These are phyloP conservation scores for Pinctada fucata DNA, from an alignment of 2,888 invertebrate species.

Conservation along the genomic window DNA sequence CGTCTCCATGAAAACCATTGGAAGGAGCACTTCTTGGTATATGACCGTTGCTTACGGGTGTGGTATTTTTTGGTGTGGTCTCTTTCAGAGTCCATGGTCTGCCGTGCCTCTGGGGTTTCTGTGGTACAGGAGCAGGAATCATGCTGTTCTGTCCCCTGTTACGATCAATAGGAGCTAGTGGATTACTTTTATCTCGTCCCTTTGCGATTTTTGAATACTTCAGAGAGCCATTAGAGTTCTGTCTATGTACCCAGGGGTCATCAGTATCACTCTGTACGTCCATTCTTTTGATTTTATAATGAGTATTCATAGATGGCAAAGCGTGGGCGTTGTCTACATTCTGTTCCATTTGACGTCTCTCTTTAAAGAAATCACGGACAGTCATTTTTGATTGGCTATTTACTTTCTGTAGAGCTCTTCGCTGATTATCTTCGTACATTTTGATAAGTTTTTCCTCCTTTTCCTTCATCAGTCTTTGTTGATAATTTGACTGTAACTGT, in stretches of 20 bases:
- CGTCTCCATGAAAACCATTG: slow-evolving; percentile 25
- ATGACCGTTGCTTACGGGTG: slow-evolving; percentile 14
- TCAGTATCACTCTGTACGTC: slow-evolving; percentile 24
- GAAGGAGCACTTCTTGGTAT: slow-evolving; percentile 50
- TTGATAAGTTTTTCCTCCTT: slow-evolving; percentile 67
- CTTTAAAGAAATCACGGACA: slow-evolving; percentile 61
- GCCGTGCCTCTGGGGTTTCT: slow-evolving; percentile 52
- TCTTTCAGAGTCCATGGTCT: slow-evolving; percentile 50
- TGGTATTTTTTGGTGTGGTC: slow-evolving; percentile 27
- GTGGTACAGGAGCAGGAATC: slow-evolving; percentile 42
- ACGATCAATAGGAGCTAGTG: slow-evolving; percentile 62
- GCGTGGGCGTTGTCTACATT: slow-evolving; percentile 36
- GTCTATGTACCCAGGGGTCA: slow-evolving; percentile 19
- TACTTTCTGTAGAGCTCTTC: slow-evolving; percentile 51
- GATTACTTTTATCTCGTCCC: slow-evolving; percentile 64
- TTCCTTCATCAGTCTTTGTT: slow-evolving; percentile 63
- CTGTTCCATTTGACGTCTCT: slow-evolving; percentile 51
- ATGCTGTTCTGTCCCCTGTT: slow-evolving; percentile 21
- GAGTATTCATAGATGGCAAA: slow-evolving; percentile 57
- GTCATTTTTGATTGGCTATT: slow-evolving; percentile 38
- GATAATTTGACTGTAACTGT: slow-evolving; percentile 65
- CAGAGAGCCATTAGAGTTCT: slow-evolving; percentile 22
- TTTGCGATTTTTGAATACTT: slow-evolving; percentile 44
- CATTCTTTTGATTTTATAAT: slow-evolving; percentile 53
- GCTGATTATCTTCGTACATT: slow-evolving; percentile 64